These are phyloP conservation scores for Stichodactyla mertensii DNA, from an alignment of 64 coral and sea anemone genomes.

Conservation along the genomic window DNA sequence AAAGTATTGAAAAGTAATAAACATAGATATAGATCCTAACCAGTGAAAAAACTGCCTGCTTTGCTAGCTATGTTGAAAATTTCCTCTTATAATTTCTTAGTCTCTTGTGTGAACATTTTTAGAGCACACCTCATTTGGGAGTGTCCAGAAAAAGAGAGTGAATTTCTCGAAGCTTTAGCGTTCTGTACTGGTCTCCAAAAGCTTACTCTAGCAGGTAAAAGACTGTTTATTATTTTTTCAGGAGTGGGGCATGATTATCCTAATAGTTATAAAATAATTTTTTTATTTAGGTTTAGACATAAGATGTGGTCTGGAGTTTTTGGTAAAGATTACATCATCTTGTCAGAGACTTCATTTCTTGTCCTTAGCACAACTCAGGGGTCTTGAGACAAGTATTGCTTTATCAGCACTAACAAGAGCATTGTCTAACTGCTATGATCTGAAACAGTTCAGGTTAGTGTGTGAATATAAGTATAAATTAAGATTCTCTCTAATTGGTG, in stretches of 20 bases:
- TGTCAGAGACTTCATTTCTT: slow-evolving; percentile 37
- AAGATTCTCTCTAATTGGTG: too few species aligned
- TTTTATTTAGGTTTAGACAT: slow-evolving; percentile 33
- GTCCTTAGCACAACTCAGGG: slow-evolving; percentile 43
- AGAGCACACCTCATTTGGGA: slow-evolving; percentile 25
- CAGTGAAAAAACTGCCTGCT: too few species aligned
- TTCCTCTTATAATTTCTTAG: too few species aligned
- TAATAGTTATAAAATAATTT: background rate
- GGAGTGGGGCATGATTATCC: too few species aligned
- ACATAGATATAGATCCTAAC: too few species aligned
- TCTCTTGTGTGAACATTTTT: background rate
- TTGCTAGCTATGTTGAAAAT: too few species aligned
- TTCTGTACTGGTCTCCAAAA: slow-evolving; percentile 6
- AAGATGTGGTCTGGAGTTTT: slow-evolving; percentile 23
- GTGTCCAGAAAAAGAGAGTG: slow-evolving; percentile 20
- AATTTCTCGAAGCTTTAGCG: slow-evolving; percentile 7
- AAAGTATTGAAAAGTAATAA: too few species aligned
- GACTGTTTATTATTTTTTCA: too few species aligned
- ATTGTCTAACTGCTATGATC: slow-evolving; percentile 17
- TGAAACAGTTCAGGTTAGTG: slow-evolving; percentile 39
- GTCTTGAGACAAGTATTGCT: background rate
- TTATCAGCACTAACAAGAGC: slow-evolving; percentile 20
- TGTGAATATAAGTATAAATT: too few species aligned
- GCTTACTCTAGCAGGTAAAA: slow-evolving; percentile 19
- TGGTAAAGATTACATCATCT: slow-evolving; percentile 28